Base-by-base conservation (phyloP, 2,888 invertebrate genomes). In the Galerucella pusilla region DNA sequence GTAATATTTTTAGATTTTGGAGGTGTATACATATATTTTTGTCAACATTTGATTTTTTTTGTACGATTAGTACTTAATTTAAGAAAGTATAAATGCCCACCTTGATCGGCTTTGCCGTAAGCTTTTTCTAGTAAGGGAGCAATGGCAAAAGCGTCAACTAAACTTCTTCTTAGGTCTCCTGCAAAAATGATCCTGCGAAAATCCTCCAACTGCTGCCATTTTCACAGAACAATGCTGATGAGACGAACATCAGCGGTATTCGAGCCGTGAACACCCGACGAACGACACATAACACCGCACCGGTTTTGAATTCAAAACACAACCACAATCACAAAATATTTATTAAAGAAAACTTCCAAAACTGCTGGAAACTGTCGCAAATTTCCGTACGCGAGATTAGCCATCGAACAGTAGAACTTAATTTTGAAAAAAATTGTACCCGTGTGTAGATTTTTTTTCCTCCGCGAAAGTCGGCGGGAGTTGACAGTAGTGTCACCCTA, bases 401-500 rank as follows among this genome's bases (percentile, higher is more conserved):
- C 73, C 72, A 66, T 73, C 76, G 66, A 77, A 76, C 73, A 42
- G 63, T 68, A 59, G 68, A 78, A 76, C 75, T 77, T 80, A 79
- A 80, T 82, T 83, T 85, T 83, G 84, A 65, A 65, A 65, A 57
- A 81, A 77, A 81, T 77, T 80, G 79, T 79, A 80, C 81, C 81
- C 84, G 85, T 82, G 85, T 83, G 84, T 85, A 84, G 83, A 85
- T 88, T 88, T 88, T 86, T 35, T 88, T 87, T 86, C 86, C 88
- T 88, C 88, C 87, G 88, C 87, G 87, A 65, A 65, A 89, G 88
- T 87, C 86, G 88, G 88, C 88, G 89, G 87, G 88, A 87, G 89
- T 90, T 90, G 90, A 90, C 90, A 91, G 89, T 90, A 91, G 89
- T 90, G 91, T 91, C 90, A 90, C 90, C 90, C 90, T 90, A 90